Percentiles rank a stretch among this genome's conserved stretches.
phyloP scores from a whole-genome alignment of 2,113 vertebrate species.

The Columbina picui region DNA sequence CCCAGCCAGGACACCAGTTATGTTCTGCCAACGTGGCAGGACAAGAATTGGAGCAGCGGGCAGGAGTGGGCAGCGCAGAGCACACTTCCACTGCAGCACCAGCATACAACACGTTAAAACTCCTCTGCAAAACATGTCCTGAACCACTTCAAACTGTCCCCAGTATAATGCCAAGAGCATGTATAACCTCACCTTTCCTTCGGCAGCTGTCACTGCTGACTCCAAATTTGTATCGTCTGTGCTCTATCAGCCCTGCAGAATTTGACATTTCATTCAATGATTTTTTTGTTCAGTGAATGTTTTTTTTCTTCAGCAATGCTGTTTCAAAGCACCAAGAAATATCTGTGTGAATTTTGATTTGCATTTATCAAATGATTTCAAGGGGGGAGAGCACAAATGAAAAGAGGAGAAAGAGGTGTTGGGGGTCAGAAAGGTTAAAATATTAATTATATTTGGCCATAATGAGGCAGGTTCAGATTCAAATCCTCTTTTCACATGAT shows the following conservation, averaged over 20 bases:
- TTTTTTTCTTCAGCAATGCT: background rate
- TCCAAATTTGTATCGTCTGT: background rate
- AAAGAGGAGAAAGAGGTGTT: background rate
- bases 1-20: background rate
- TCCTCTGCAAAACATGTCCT: background rate
- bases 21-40: background rate
- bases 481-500: background rate
- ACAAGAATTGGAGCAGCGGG: background rate
- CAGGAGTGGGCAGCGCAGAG: background rate
- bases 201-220: background rate
- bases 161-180: background rate
- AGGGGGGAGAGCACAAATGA: background rate
- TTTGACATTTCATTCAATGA: background rate
- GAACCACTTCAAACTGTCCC: background rate
- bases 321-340: background rate
- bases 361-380: background rate
- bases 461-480: background rate
- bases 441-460: background rate
- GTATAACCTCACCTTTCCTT: background rate
- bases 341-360: background rate
- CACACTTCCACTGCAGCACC: background rate
- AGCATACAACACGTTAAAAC: fast-evolving
- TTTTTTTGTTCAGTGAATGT: background rate
- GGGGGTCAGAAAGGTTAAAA: background rate
- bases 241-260: background rate